Evolutionary conservation across 2,113 vertebrate species (phyloP).

Genomic region (Nothobranchius furzeri): DNA sequence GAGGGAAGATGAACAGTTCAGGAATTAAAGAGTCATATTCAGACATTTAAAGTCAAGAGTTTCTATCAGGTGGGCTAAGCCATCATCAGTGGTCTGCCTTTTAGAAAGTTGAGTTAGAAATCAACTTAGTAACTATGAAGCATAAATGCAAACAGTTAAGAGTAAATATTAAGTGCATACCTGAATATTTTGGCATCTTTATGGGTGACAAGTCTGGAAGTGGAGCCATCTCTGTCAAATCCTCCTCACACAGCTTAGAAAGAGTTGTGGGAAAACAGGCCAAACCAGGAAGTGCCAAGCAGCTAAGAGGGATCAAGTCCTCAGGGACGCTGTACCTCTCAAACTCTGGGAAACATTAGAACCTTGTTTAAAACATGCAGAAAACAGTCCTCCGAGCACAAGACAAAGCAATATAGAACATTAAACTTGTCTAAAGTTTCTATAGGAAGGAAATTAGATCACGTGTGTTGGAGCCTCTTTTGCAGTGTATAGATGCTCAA

Average conservation of each 20-base stretch:
- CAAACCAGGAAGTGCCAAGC: slow-evolving; percentile 57
- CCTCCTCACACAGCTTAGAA: slow-evolving; percentile 17
- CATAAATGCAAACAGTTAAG: not conserved
- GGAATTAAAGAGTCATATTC: too few species aligned
- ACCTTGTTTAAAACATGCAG: not conserved
- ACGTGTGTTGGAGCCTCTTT: too few species aligned
- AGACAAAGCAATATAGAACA: too few species aligned
- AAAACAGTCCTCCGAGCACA: not conserved
- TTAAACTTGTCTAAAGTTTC: too few species aligned
- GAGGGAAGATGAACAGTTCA: too few species aligned
- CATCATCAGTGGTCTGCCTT: too few species aligned
- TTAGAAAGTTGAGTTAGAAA: too few species aligned
- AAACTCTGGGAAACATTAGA: slow-evolving; percentile 54
- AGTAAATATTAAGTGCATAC: slow-evolving; percentile 17
- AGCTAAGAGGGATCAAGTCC: slow-evolving; percentile 58
- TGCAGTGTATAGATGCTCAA: too few species aligned
- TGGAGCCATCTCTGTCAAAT: slow-evolving; percentile 18
- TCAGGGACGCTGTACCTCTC: slow-evolving; percentile 58
- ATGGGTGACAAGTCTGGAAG: slow-evolving; percentile 40
- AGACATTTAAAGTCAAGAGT: too few species aligned
- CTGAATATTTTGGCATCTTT: slow-evolving; percentile 33
- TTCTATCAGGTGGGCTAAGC: too few species aligned
- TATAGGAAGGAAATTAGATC: too few species aligned
- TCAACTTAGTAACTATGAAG: too few species aligned
- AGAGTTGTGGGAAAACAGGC: slow-evolving; percentile 21